phyloP scores from a whole-genome alignment of 1,140 invertebrate species.

The Episyrphus balteatus region DNA sequence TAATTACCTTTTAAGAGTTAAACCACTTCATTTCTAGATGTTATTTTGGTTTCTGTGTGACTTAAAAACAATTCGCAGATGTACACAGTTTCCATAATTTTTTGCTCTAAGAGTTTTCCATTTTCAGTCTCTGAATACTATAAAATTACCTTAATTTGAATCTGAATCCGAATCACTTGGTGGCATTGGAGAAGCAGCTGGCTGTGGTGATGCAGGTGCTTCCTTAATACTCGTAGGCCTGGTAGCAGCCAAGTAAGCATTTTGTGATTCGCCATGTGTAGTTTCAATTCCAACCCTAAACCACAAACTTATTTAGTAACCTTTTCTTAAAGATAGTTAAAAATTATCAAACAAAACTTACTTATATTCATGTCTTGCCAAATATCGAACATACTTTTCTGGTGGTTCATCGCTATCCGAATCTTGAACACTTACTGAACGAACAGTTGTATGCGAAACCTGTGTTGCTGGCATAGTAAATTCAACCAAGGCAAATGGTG shows the following conservation, averaged over 20 bases:
- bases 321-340: neutral
- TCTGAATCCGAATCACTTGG: slow-evolving; percentile 45
- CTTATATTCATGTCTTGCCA: slow-evolving; percentile 94
- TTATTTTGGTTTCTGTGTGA: too few relatives aligned
- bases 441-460: slow-evolving; percentile 90
- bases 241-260: slow-evolving; percentile 64
- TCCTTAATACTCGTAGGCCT: slow-evolving; percentile 39
- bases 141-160: slow-evolving; percentile 26
- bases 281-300: slow-evolving; percentile 74
- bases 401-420: slow-evolving; percentile 86
- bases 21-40: too few relatives aligned
- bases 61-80: too few relatives aligned
- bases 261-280: slow-evolving; percentile 60
- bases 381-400: slow-evolving; percentile 95
- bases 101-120: too few relatives aligned
- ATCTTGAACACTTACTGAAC: slow-evolving; percentile 85
- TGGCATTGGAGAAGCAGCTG: slow-evolving; percentile 38
- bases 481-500: slow-evolving; percentile 81
- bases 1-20: too few relatives aligned
- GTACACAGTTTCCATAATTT: too few relatives aligned
- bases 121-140: too few relatives aligned
- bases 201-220: slow-evolving; percentile 22
- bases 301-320: slow-evolving; percentile 2
- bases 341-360: slow-evolving; percentile 35
- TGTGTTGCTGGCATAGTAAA: slow-evolving; percentile 99